Percentiles rank a stretch among this genome's conserved stretches.
These are phyloP conservation scores for Agriopis aurantiaria DNA, from an alignment of 2,888 invertebrate species.

Conservation along the genomic window DNA sequence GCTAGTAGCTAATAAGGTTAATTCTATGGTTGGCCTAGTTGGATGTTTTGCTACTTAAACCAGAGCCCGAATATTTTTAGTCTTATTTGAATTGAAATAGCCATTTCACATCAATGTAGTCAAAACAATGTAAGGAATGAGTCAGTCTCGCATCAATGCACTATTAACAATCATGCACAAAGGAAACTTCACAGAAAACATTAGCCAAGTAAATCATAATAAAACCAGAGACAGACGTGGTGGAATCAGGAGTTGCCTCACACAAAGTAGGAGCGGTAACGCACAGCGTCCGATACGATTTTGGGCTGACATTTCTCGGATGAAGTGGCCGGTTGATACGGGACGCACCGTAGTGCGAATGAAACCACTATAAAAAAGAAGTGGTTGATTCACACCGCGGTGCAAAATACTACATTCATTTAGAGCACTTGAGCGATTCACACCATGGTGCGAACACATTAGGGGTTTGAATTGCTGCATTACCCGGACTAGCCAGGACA, in stretches of 20 bases:
- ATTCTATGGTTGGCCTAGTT: no score
- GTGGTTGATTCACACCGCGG: no score
- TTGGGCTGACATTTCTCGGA: neutral
- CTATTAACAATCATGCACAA: slow-evolving; percentile 32
- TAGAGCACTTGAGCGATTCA: no score
- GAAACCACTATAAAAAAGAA: no score
- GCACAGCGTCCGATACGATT: slow-evolving; percentile 2
- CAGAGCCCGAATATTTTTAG: neutral
- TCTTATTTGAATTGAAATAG: neutral
- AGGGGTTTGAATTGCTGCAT: no score
- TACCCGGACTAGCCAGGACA: no score
- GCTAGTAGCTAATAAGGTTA: no score
- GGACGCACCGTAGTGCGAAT: no score
- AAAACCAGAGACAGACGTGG: slow-evolving; percentile 46
- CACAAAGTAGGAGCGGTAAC: slow-evolving; percentile 15
- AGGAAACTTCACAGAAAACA: slow-evolving; percentile 43
- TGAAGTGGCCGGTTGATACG: neutral
- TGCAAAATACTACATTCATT: no score
- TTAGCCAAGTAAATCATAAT: slow-evolving; percentile 60
- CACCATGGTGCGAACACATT: no score
- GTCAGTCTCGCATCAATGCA: slow-evolving; percentile 29
- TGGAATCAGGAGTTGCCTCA: slow-evolving; percentile 38
- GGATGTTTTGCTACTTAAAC: neutral
- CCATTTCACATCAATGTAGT: neutral
- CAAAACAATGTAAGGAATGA: slow-evolving; percentile 8